Evolutionary conservation across 2,113 vertebrate species (phyloP), one percentile per base, ranked within the genome.

Genomic region (Ceyx cyanopectus): DNA sequence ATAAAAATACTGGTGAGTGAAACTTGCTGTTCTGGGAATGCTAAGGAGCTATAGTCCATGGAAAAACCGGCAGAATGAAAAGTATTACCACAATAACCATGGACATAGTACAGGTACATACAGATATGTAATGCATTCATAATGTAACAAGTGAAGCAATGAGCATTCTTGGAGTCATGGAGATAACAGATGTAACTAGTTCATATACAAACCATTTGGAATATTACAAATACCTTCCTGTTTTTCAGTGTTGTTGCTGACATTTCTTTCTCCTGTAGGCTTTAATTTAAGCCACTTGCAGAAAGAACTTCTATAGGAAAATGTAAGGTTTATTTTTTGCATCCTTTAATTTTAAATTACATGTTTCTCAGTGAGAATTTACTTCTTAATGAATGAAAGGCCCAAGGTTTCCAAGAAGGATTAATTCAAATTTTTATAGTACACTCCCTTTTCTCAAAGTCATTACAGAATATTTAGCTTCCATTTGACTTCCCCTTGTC

Each of bases 381-480:
- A 43, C 8, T 67, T 70, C 18, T 87, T 61, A 53, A 40, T 51
- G 23, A 81, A 46, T 29, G 6, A 24, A 91, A 53, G 5, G 30
- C 22, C 16, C 7, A 57, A 46, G 53, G 2, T 2, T 51, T 80
- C 72, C 48, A 58, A 32, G 16, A 51, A 1, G 2, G 43, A 53
- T 34, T 57, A 41, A 32, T 61, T 61, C 23, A 30, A 62, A 23
- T 58, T 58, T 67, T 80, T 37, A 30, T 23, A 13, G 3, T 12
- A 54, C 1, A 40, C 2, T 37, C 50, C 14, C 2, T 89, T 83
- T 90, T 29, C 40, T 14, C n/a, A 43, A 5, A 61, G 24, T 10
- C 19, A 70, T 32, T 53, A 16, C 0, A 6, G 18, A 7, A 3
- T n/a, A 37, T 51, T 21, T 5, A 73, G 6, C 2, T 17, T 3